These are phyloP conservation scores for Labeo calbasu DNA, from an alignment of 2,797 vertebrate genomes.

Conservation along the genomic window DNA sequence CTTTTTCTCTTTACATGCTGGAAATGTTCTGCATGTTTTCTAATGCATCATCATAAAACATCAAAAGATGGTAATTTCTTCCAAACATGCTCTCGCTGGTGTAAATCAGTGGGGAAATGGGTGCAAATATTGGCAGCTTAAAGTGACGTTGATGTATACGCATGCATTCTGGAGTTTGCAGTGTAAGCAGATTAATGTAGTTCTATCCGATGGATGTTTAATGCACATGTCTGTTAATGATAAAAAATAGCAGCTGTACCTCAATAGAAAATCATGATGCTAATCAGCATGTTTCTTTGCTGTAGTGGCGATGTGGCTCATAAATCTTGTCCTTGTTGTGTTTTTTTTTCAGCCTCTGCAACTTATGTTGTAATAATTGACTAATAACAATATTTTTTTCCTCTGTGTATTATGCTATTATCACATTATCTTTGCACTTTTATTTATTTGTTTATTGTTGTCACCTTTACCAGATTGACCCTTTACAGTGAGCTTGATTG, in stretches of 20 bases:
- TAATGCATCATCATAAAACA: slow-evolving; percentile 1
- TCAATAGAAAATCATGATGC: background rate
- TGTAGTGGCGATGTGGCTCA: background rate
- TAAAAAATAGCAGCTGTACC: slow-evolving; percentile 26
- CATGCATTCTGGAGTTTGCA: background rate
- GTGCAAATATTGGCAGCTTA: slow-evolving; percentile 16
- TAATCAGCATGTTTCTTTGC: slow-evolving; percentile 12
- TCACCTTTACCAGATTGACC: background rate
- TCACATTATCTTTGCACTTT: background rate
- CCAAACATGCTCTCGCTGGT: background rate
- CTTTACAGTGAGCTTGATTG: too few relatives aligned
- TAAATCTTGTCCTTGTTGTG: slow-evolving; percentile 15
- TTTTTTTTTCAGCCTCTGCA: background rate
- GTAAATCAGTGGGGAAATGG: slow-evolving; percentile 37
- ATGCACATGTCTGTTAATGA: slow-evolving; percentile 12
- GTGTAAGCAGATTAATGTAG: slow-evolving; percentile 39
- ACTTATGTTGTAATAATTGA: background rate
- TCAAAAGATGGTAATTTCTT: slow-evolving; percentile 45
- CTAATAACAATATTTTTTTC: background rate
- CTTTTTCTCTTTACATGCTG: background rate
- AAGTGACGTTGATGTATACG: slow-evolving; percentile 5
- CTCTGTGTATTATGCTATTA: background rate
- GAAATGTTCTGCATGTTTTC: slow-evolving; percentile 26
- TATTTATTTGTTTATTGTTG: background rate
- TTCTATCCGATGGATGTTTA: slow-evolving; percentile 22